Base-by-base conservation (phyloP, 2,888 invertebrate species). In the Lutraria lutraria region DNA sequence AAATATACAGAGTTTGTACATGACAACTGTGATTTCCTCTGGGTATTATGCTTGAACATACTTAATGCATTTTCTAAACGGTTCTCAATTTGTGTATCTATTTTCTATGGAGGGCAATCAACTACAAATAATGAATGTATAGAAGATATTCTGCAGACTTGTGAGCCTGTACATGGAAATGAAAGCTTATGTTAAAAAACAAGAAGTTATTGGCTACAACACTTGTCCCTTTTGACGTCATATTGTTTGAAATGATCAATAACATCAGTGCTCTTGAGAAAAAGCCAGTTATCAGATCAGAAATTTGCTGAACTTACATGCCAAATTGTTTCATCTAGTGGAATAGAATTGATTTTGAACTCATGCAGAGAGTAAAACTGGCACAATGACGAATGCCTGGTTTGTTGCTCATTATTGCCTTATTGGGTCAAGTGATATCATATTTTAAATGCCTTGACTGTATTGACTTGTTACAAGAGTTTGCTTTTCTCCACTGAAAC, bases 271-370 rank as follows among this genome's bases (percentile, higher is more conserved):
- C 76, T 76, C 76, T 76, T 76, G 76, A 76, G 76, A 76, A 76
- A 76, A 76, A 76, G 76, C 31, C 34, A 16, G 76, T 76, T 76
- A 76, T 76, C 76, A 76, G 76, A 76, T 76, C 25, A 31, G 34
- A 76, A 76, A 31, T 76, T 76, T 76, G 34, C 76, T 76, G 76
- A 76, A 76, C 76, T 76, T 31, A 76, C 76, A 76, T 76, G 76
- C 34, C 34, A 76, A 31, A 76, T 34, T 31, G 31, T 15, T 76
- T 76, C 72, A 72, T 72, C 34, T 31, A 34, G 29, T 76, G 34
- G 19, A 19, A 31, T 34, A 13, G 34, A 76, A 76, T 76, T 76
- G 76, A 76, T 76, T 76, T 76, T 76, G 34, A 34, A 34, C 76
- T 76, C 76, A 2, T 31, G 76, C 76, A 76, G 76, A 76, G 76